Conservation (phyloP, 2,797 vertebrate genomes). For the Cebuella pygmaea region DNA sequence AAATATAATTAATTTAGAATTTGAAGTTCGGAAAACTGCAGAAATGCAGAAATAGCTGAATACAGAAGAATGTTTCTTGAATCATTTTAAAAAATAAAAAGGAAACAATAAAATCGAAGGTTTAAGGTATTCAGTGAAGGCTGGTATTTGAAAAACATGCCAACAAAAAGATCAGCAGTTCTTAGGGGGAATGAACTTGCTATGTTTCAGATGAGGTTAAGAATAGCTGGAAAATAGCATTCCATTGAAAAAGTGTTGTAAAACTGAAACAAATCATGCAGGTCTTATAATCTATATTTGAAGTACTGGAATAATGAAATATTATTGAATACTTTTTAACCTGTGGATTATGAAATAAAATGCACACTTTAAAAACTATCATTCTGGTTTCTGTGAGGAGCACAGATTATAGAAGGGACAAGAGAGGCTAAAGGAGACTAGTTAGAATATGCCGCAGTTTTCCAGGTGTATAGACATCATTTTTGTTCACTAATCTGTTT, state of each 20-base stretch:
- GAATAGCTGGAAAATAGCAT: neutral
- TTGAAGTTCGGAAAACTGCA: neutral
- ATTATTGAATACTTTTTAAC: neutral
- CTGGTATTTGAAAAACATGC: neutral
- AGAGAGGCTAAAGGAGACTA: neutral
- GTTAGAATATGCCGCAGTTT: neutral
- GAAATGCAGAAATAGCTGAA: neutral
- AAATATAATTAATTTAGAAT: neutral
- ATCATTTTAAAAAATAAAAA: neutral
- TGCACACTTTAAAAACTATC: neutral
- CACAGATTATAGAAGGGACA: neutral
- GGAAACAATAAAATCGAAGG: neutral
- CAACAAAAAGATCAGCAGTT: neutral
- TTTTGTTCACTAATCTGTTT: neutral
- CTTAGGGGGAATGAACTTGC: neutral
- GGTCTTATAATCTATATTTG: neutral
- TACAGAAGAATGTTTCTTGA: neutral
- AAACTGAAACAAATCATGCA: neutral
- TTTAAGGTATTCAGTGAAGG: neutral
- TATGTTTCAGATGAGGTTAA: neutral
- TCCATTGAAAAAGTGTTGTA: neutral
- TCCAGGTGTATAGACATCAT: neutral
- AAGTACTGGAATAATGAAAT: neutral
- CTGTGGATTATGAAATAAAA: constrained; percentile 8
- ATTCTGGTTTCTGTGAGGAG: neutral